Percentiles rank a stretch among this genome's conserved stretches.
phyloP scores from a whole-genome alignment of 2,797 vertebrate species.

The Acomys russatus region DNA sequence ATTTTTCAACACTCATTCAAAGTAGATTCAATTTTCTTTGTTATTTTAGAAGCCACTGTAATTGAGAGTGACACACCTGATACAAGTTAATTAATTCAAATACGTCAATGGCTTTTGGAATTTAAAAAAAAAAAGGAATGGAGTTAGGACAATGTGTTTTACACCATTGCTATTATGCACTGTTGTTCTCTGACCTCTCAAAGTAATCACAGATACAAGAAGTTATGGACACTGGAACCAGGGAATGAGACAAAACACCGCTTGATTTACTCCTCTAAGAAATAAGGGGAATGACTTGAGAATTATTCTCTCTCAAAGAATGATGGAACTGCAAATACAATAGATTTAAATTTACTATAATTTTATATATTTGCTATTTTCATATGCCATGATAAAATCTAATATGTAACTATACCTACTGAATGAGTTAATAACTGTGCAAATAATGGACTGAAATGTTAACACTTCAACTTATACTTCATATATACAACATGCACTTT shows the following conservation, averaged over 20 bases:
- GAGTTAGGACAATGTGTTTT: neutral
- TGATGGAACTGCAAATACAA: constrained; percentile 47
- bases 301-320: constrained; percentile 48
- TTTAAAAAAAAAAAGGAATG: constrained; percentile 46
- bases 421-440: constrained; percentile 15
- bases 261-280: constrained; percentile 44
- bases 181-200: constrained; percentile 63
- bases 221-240: neutral
- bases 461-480: constrained; percentile 36
- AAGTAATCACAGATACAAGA: constrained; percentile 39
- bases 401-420: neutral
- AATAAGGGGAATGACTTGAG: constrained; percentile 31
- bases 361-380: constrained; percentile 50
- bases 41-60: constrained; percentile 50
- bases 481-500: neutral
- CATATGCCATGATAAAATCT: neutral
- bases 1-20: constrained; percentile 62
- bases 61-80: constrained; percentile 43
- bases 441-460: neutral
- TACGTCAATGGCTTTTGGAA: constrained; percentile 37
- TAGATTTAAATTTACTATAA: constrained; percentile 36
- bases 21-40: constrained; percentile 63
- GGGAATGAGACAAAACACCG: neutral
- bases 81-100: constrained; percentile 52
- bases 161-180: neutral